Conservation (phyloP, 2,113 vertebrate species). For the Emberiza fucata region DNA sequence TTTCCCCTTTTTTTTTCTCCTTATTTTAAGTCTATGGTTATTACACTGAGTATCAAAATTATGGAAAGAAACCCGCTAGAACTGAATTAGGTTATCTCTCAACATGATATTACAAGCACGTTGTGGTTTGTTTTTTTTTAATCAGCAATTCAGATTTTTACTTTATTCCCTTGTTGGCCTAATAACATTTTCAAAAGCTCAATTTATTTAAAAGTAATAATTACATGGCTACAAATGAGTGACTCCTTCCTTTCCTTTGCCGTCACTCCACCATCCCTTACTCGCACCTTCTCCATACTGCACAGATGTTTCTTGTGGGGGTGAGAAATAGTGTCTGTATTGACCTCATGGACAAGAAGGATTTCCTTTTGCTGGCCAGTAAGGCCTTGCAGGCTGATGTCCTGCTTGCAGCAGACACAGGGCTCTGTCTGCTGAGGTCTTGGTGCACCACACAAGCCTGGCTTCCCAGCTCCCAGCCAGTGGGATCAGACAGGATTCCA, state of each 20-base stretch:
- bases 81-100: background rate
- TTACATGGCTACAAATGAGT: background rate
- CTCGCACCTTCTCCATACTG: accelerated
- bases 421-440: background rate
- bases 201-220: constrained; percentile 1
- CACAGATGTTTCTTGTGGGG: background rate
- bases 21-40: background rate
- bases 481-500: accelerated
- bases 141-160: background rate
- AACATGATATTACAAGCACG: background rate
- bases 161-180: background rate
- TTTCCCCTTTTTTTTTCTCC: background rate
- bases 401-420: background rate
- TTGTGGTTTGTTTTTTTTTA: background rate
- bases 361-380: background rate
- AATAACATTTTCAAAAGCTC: constrained; percentile 9
- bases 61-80: background rate
- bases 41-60: background rate
- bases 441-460: accelerated
- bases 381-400: background rate
- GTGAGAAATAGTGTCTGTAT: accelerated
- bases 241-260: background rate
- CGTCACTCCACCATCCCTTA: too few species aligned
- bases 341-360: background rate
- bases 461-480: background rate